These are phyloP conservation scores for Cheilosia pagana DNA, from an alignment of 2,888 invertebrate species.

Conservation along the genomic window DNA sequence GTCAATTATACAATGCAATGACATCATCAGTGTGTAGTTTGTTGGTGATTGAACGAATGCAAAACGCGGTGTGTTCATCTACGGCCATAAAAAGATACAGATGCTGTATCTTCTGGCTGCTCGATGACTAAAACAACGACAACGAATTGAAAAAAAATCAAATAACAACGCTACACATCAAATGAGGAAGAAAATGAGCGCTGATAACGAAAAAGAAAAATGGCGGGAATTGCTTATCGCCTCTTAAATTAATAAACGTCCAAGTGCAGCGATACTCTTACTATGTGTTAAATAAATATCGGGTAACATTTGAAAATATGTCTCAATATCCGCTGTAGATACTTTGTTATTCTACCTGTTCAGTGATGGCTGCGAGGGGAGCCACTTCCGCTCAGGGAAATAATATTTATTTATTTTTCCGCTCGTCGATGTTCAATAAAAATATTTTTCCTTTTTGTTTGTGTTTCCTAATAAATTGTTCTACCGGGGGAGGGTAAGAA, in stretches of 20 bases:
- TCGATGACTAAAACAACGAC: constrained; percentile 37
- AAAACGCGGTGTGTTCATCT: constrained; percentile 28
- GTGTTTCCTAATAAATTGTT: constrained; percentile 25
- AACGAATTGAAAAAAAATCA: constrained; percentile 29
- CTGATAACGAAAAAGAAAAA: constrained; percentile 7
- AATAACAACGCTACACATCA: not conserved
- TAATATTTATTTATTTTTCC: constrained; percentile 64
- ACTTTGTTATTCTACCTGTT: constrained; percentile 67
- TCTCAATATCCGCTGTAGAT: constrained; percentile 54
- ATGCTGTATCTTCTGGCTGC: constrained; percentile 27
- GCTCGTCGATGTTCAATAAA: constrained; percentile 56
- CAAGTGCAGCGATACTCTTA: not conserved
- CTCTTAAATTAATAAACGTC: not conserved
- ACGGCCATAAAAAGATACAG: constrained; percentile 10
- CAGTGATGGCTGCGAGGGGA: constrained; percentile 14
- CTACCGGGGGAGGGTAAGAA: constrained; percentile 32
- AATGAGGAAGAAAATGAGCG: constrained; percentile 13
- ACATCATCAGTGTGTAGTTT: constrained; percentile 60
- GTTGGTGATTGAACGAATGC: constrained; percentile 37
- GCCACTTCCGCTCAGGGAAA: constrained; percentile 54
- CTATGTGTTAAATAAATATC: not conserved
- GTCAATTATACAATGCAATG: constrained; percentile 63
- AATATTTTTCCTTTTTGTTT: constrained; percentile 17
- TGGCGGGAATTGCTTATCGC: constrained; percentile 11
- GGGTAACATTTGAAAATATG: constrained; percentile 30